Evolutionary conservation across 2,888 invertebrate species (phyloP).

Genomic region (Chalcis sispes): DNA sequence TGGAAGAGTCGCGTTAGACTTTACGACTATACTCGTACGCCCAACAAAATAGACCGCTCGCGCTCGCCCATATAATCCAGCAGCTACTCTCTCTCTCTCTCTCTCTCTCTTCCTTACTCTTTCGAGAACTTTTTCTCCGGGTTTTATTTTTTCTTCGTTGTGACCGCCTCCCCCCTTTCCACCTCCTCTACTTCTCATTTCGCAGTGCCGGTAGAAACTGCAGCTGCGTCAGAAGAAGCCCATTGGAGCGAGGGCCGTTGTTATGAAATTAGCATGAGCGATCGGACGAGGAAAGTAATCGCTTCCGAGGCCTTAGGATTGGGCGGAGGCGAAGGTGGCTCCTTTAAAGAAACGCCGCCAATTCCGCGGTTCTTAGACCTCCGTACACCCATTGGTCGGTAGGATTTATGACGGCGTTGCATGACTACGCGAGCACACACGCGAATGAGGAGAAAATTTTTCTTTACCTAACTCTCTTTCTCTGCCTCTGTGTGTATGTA

Average conservation of each 20-base stretch:
- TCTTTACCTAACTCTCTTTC: slow-evolving; percentile 41
- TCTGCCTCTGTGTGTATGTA: too few species aligned
- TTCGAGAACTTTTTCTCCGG: slow-evolving; percentile 49
- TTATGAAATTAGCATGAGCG: slow-evolving; percentile 76
- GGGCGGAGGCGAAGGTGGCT: too few species aligned
- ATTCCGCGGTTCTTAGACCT: slow-evolving; percentile 63
- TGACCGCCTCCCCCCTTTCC: slow-evolving; percentile 32
- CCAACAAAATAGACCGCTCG: slow-evolving; percentile 40
- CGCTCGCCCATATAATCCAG: slow-evolving; percentile 15
- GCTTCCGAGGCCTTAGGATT: slow-evolving; percentile 71
- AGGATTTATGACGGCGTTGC: slow-evolving; percentile 64
- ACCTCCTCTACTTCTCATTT: slow-evolving; percentile 36
- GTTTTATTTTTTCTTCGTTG: slow-evolving; percentile 40
- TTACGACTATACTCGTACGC: slow-evolving; percentile 43
- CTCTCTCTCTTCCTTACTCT: slow-evolving; percentile 23
- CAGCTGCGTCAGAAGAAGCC: slow-evolving; percentile 64
- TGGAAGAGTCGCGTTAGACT: slow-evolving; percentile 43
- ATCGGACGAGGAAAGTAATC: slow-evolving; percentile 72
- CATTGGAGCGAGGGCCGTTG: slow-evolving; percentile 75
- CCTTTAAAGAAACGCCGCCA: slow-evolving; percentile 66
- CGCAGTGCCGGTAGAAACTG: slow-evolving; percentile 24
- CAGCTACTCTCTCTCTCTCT: slow-evolving; percentile 44
- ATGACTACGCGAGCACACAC: slow-evolving; percentile 54
- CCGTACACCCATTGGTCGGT: slow-evolving; percentile 68
- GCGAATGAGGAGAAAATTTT: slow-evolving; percentile 34